Base-by-base conservation (phyloP, 1,140 invertebrate genomes). In the Akabosia matsudoensis region DNA sequence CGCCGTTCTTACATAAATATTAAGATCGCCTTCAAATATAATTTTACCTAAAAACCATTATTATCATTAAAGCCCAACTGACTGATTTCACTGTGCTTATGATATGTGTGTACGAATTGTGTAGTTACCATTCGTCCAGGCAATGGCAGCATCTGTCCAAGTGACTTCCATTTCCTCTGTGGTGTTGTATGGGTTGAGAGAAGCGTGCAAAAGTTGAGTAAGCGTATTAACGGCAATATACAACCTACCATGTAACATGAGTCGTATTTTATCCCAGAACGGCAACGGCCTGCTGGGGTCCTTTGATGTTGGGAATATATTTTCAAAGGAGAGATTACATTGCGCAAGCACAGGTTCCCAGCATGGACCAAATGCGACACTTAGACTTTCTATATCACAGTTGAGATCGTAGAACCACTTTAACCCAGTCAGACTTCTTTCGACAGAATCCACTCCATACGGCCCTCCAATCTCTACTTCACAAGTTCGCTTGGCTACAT, bases 341-440 rank as follows among this genome's bases (percentile, higher is more conserved):
- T 99, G 96, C 0, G 97, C 94, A 79, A 99, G 92, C 0, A 97
- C 93, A 0, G 97, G 96, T 83, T 99, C 97, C 97, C 97, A 99
- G 85, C 97, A 99, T 0, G 96, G 94, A 0, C 97, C 97, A 85
- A 99, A 98, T 0, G 96, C 95, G 83, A 97, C 93, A 82, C 91
- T 92, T 81, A 92, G 94, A 78, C 91, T 90, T 71, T 93, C 90
- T 78, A 96, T 90, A 82, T 97, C 95, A 88, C 93, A 96, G 84
- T 94, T 96, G n/a, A 99, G 89, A 85, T 99, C 97, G 84, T 99
- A 96, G 85, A 97, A 99, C 86, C 97, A 98, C 84, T 99, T 99
- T 0, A 98, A 86, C 0, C 95, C 90, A 22, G 95, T 94, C 92
- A 99, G 96, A 82, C 93, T 94, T 72, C 90, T 83, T 78, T 89